phyloP scores from a whole-genome alignment of 1,140 invertebrate species.

The Heliconius nattereri region DNA sequence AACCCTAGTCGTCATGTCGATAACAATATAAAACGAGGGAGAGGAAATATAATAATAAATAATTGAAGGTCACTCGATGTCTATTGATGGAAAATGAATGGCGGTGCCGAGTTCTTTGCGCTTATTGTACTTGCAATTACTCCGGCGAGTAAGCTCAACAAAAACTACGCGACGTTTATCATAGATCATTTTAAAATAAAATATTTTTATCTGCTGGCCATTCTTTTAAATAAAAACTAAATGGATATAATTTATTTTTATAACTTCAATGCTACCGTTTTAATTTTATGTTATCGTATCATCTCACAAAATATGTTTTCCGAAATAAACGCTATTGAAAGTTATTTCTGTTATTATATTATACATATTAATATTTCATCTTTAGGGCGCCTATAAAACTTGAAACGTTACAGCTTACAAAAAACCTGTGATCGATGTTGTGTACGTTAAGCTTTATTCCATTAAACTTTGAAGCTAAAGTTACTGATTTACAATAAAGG shows the following conservation, averaged over 20 bases:
- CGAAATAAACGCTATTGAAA: constrained; percentile 25
- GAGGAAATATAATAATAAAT: constrained; percentile 28
- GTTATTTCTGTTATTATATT: constrained; percentile 8
- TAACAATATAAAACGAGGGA: constrained; percentile 29
- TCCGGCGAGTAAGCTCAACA: constrained; percentile 42
- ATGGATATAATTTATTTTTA: constrained; percentile 36
- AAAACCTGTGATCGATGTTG: constrained; percentile 61
- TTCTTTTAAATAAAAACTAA: constrained; percentile 40
- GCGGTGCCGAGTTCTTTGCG: constrained; percentile 13
- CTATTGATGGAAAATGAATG: constrained; percentile 34
- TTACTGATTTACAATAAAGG: constrained; percentile 67
- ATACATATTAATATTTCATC: neutral
- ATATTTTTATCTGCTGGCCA: constrained; percentile 55
- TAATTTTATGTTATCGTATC: constrained; percentile 37
- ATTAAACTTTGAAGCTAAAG: constrained; percentile 53
- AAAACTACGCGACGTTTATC: constrained; percentile 56
- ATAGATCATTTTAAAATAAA: constrained; percentile 61
- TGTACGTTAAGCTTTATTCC: constrained; percentile 53
- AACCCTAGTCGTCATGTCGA: neutral
- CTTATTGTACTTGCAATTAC: constrained; percentile 45
- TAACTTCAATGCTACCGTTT: constrained; percentile 31
- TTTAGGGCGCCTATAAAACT: neutral
- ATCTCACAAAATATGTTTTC: constrained; percentile 23
- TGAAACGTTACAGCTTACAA: constrained; percentile 57
- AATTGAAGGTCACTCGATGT: constrained; percentile 35